Evolutionary conservation across 2,888 invertebrate species (phyloP), one percentile per base, ranked within the genome.

Genomic region (Xiphydria camelus): DNA sequence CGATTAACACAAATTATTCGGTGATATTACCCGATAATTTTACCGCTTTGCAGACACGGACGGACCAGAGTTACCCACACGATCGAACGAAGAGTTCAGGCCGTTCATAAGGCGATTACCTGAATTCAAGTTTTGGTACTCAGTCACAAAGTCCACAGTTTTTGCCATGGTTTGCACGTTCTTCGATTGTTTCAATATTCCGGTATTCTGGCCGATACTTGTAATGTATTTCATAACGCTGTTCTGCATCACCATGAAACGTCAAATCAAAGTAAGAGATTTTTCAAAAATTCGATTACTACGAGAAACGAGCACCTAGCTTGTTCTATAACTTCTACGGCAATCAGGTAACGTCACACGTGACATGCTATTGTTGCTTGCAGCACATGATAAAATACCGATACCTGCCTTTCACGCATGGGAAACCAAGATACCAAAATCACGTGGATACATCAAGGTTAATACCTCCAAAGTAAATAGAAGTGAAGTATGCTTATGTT

Each of bases 381-480:
- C 83, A 96, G 95, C 99, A 99, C 82, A 99, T 99, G 99, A 90
- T 99, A 74, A 96, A 94, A 80, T 99, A 98, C 79, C 88, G 92
- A 78, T 99, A 99, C 80, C 81, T 99, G 77, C 99, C 99, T 50
- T 99, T 99, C 78, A 96, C 97, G 41, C 91, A 94, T 76, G 95
- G 96, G 70, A 99, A 99, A 82, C 94, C 96, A 69, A 89, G 89
- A 77, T 96, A 96, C 81, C 89, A 91, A 78, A 85, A 83, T 47
- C 82, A 80, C 59, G 80, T 81, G 62, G 77, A 79, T 47, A 66
- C 70, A 40, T 58, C 67, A 49, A 69, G 68, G 49, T 65, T 68
- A 59, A 59, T 62, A 60, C 53, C 59, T 42, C 53, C 66, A 56
- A 75, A 73, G 62, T 70, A 70, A 75, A 62, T 61, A 62, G 36